phyloP scores from a whole-genome alignment of 2,797 vertebrate species.

The Brachyalestes nurse region DNA sequence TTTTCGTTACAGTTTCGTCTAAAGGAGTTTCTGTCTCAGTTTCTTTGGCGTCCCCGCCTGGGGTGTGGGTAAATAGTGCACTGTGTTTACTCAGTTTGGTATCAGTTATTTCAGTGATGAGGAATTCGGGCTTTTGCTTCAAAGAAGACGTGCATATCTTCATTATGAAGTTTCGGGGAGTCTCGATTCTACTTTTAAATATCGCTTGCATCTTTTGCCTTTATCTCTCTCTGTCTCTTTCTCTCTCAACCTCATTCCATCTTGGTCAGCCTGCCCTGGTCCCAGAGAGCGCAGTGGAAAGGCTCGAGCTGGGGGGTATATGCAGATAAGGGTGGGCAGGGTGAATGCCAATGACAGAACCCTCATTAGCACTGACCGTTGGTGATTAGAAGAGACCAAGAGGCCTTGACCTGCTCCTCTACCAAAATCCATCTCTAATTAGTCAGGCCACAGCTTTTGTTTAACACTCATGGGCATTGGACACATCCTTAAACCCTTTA shows the following conservation, averaged over 20 bases:
- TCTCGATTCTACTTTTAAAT: not conserved
- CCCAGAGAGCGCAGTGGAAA: conserved; percentile 23
- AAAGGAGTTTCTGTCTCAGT: not conserved
- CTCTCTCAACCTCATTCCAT: conserved; percentile 16
- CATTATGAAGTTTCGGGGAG: conserved; percentile 22
- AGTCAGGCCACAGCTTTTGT: conserved; percentile 4
- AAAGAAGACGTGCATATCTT: conserved; percentile 3
- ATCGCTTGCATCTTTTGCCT: not conserved
- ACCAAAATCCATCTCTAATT: conserved; percentile 47
- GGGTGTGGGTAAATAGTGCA: not conserved
- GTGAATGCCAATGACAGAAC: conserved; percentile 30
- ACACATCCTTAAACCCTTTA: not conserved
- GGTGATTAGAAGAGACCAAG: conserved; percentile 31
- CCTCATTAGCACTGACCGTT: conserved; percentile 54
- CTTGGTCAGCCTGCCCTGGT: conserved; percentile 35
- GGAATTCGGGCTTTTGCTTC: conserved; percentile 10
- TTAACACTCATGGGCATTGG: not conserved
- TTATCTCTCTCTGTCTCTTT: not conserved
- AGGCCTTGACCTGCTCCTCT: conserved; percentile 42
- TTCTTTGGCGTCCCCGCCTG: not conserved
- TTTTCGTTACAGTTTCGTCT: not conserved
- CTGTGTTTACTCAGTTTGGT: conserved; percentile 11
- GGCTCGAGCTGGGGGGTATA: conserved; percentile 14
- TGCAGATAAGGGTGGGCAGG: conserved; percentile 40
- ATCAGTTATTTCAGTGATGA: conserved; percentile 4